Base-by-base conservation (phyloP, 2,888 invertebrate genomes). In the Lepidocyrtinus sp. region DNA sequence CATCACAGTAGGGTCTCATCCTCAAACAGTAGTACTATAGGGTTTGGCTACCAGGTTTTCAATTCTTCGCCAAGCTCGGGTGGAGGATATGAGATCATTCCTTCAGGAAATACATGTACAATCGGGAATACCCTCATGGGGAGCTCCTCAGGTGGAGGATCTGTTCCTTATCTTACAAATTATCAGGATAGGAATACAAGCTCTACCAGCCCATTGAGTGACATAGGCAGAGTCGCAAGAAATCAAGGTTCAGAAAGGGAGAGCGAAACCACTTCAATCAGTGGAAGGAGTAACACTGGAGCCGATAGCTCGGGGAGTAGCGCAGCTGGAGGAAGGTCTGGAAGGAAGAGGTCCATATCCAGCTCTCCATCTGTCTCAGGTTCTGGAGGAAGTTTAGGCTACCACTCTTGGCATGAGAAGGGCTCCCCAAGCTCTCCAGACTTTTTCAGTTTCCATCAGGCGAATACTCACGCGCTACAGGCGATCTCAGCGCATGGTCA, bases 341-440 rank as follows among this genome's bases (percentile, higher is more conserved):
- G 79, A 15, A 55, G 86, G 3, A 86, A 85, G 45, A 24, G 86
- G 9, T 83, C 85, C 2, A 61, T 84, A 9, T 77, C 82, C 7
- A 82, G 70, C 17, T 82, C 83, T n/a, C 81, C 86, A 0, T 81
- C 82, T 0, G 26, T 78, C 22, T 68, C 83, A 9, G 74, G 80
- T 2, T 84, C 84, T 1, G 68, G 65, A 5, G 68, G 24, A 22
- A 73, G 75, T 55, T 25, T 77, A 9, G 84, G 84, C 2, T 84
- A 84, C 59, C 84, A 84, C 50, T 83, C 84, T 21, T 83, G 72
- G 81, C 65, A 76, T 64, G 83, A 83, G 3, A 83, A 85, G 50
- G 67, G 76, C 5, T 77, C 82, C 3, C 61, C 82, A 3, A 76
- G 45, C 36, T 62, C 81, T 19, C 82, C 77, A 12, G 82, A 82